Conservation (phyloP, 2,888 invertebrate species). For the Eudasyphora cyanicolor region DNA sequence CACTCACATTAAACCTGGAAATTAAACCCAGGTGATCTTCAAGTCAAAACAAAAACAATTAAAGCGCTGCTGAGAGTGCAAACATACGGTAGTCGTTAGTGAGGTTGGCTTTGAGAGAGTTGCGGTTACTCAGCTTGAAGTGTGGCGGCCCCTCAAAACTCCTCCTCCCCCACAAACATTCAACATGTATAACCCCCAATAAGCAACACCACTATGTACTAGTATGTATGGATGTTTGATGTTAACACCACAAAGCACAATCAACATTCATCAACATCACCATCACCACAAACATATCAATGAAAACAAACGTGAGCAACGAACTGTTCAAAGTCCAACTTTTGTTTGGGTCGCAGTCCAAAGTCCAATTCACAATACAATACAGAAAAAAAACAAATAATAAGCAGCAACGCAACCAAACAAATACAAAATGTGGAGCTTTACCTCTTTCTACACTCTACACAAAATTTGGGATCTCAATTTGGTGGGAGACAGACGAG, state of each 20-base stretch:
- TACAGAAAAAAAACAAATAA: background rate
- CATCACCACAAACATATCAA: constrained; percentile 48
- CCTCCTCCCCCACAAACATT: background rate
- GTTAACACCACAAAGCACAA: background rate
- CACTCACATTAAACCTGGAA: constrained; percentile 5
- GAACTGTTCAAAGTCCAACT: constrained; percentile 74
- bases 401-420: background rate
- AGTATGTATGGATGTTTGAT: constrained; percentile 25
- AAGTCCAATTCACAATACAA: constrained; percentile 77
- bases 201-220: background rate
- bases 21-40: constrained; percentile 15
- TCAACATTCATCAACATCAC: constrained; percentile 40
- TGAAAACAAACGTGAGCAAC: constrained; percentile 58
- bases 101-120: background rate
- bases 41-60: constrained; percentile 18
- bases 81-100: background rate
- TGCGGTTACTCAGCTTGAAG: background rate
- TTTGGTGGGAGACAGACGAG: constrained; percentile 34
- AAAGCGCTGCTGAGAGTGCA: background rate
- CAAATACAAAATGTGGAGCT: background rate
- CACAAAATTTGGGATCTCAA: constrained; percentile 45
- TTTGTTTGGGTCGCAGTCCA: constrained; percentile 75
- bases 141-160: background rate
- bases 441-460: constrained; percentile 36
- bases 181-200: background rate